These are phyloP conservation scores for Ornithoptera priamus DNA, from an alignment of 2,888 invertebrate genomes.

Conservation along the genomic window DNA sequence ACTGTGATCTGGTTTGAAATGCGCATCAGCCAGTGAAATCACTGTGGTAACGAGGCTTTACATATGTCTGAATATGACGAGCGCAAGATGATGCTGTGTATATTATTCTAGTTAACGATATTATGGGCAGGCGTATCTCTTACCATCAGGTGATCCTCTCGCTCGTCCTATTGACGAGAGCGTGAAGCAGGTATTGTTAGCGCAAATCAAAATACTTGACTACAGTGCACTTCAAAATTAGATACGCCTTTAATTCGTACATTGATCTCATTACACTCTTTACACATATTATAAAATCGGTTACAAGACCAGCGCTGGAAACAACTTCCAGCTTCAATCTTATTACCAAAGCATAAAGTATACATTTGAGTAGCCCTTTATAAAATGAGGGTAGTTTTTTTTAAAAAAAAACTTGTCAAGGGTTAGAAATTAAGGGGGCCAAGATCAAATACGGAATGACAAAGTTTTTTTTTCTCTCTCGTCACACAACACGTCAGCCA, in stretches of 20 bases:
- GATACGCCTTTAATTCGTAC: constrained; percentile 52
- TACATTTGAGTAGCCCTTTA: not conserved
- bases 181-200: constrained; percentile 2
- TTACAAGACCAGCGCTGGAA: constrained; percentile 17
- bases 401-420: constrained; percentile 39
- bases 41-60: no score
- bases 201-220: constrained; percentile 49
- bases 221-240: constrained; percentile 44
- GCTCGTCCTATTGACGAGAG: not conserved
- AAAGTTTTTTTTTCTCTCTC: constrained; percentile 58
- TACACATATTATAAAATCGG: constrained; percentile 28
- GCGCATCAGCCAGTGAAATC: no score
- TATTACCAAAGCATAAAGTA: not conserved
- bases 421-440: constrained; percentile 54
- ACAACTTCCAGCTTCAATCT: not conserved
- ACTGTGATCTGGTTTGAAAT: no score
- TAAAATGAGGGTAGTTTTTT: not conserved
- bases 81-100: no score
- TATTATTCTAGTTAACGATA: no score
- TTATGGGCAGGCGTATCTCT: no score
- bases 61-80: no score
- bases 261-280: constrained; percentile 37
- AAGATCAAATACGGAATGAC: constrained; percentile 66
- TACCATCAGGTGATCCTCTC: no score
- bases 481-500: constrained; percentile 57